Evolutionary conservation across 2,888 invertebrate genomes (phyloP).

Genomic region (Cantharis rustica): DNA sequence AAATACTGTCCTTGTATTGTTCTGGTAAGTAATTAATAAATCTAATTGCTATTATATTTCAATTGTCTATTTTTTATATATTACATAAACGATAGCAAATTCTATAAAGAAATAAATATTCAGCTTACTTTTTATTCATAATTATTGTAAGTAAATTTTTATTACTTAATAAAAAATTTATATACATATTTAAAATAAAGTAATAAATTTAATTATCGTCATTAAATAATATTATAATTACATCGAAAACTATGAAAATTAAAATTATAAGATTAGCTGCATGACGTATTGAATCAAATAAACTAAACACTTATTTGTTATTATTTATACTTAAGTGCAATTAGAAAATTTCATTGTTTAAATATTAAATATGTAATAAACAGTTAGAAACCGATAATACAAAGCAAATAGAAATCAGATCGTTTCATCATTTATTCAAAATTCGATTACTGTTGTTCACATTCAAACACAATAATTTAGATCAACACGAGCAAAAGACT

Average conservation of each 20-base stretch:
- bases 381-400: slow-evolving; percentile 27
- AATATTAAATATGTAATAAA: slow-evolving; percentile 29
- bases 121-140: neutral
- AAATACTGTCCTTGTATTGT: neutral
- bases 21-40: neutral
- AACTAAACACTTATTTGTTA: neutral
- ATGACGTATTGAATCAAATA: neutral
- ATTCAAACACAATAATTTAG: slow-evolving; percentile 38
- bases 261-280: neutral
- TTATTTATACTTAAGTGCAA: neutral
- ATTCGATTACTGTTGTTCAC: slow-evolving; percentile 35
- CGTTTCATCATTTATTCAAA: slow-evolving; percentile 35
- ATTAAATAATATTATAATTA: neutral
- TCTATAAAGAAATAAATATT: neutral
- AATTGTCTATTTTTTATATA: neutral
- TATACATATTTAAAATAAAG: neutral
- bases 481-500: slow-evolving; percentile 42
- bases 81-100: neutral
- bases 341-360: slow-evolving; percentile 5
- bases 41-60: neutral
- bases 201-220: neutral
- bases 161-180: neutral
- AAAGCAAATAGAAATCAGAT: slow-evolving; percentile 34
- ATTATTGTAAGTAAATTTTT: neutral
- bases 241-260: neutral